Evolutionary conservation across 2,113 vertebrate species (phyloP), one percentile per base, ranked within the genome.

Genomic region (Aptenodytes forsteri): DNA sequence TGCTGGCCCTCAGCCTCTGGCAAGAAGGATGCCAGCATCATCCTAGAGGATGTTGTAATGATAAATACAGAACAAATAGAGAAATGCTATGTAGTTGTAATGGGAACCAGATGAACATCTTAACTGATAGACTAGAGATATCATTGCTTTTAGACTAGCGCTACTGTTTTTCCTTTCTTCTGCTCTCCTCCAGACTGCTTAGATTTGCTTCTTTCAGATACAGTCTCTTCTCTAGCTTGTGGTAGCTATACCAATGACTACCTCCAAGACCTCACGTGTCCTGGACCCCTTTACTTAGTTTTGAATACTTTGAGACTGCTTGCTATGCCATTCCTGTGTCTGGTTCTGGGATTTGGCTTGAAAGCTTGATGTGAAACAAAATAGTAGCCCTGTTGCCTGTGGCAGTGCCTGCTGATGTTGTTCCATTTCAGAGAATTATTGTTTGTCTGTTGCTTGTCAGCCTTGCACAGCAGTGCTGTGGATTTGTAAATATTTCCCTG

Each of bases 211-310:
- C 1, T 10, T 59, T 40, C 1, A 13, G 80, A 27, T 21, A 13
- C 19, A 12, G 4, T 8, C 12, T 47, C 21, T n/a, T 34, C 32
- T 69, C 26, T 32, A 14, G 6, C 13, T 69, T 22, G 8, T 55
- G 18, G 50, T 47, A 83, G 32, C n/a, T 47, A 22, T 36, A 83
- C 44, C 42, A 36, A 0, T 11, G 23, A 4, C 22, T 30, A 2
- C 4, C 7, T 62, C 4, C 2, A 8, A 58, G 30, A 47, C 6
- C 19, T 58, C 6, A 3, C 2, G 1, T 42, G 12, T 49, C 34
- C 23, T 11, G 8, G 46, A 22, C 44, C 16, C 11, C 7, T 71
- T 50, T 23, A 61, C 34, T 67, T 16, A 5, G 7, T 7, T 87
- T 32, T 32, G 38, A 34, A 2, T 25, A 1, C 15, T 21, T 18